phyloP scores from a whole-genome alignment of 2,888 invertebrate genomes.

The Stenotaenia linearis region DNA sequence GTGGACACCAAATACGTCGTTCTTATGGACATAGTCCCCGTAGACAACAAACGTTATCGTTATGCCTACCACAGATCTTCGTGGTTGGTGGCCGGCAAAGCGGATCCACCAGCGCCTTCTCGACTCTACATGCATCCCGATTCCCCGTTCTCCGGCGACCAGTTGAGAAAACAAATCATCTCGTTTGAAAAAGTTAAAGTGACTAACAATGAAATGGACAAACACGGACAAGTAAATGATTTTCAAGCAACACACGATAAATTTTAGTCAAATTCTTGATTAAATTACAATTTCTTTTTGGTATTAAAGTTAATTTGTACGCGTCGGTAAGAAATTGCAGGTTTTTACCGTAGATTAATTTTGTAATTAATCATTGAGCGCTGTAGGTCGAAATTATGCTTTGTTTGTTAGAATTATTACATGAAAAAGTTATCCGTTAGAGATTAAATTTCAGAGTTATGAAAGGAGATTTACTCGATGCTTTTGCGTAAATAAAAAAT shows the following conservation, averaged over 20 bases:
- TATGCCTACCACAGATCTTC: constrained; percentile 98
- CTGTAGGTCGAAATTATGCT: too few species aligned
- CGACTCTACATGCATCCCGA: constrained; percentile 94
- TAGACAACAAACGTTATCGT: constrained; percentile 87
- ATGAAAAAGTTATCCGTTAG: too few species aligned
- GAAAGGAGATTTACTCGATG: too few species aligned
- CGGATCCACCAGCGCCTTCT: constrained; percentile 91
- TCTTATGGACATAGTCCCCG: constrained; percentile 91
- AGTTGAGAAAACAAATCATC: constrained; percentile 90
- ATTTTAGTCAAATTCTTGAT: not conserved
- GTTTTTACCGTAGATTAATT: too few species aligned
- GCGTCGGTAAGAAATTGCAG: too few species aligned
- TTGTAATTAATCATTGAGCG: too few species aligned
- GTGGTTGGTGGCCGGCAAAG: constrained; percentile 97
- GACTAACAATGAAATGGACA: constrained; percentile 97
- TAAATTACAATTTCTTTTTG: too few species aligned
- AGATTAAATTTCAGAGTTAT: too few species aligned
- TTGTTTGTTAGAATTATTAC: too few species aligned
- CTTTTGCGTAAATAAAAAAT: too few species aligned
- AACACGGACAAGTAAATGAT: constrained; percentile 79
- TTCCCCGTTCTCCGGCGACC: constrained; percentile 91
- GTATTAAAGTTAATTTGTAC: too few species aligned
- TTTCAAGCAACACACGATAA: not conserved
- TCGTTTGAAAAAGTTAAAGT: constrained; percentile 98
- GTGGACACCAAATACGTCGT: constrained; percentile 69